phyloP scores from a whole-genome alignment of 2,888 invertebrate genomes.

The Busseola fusca region DNA sequence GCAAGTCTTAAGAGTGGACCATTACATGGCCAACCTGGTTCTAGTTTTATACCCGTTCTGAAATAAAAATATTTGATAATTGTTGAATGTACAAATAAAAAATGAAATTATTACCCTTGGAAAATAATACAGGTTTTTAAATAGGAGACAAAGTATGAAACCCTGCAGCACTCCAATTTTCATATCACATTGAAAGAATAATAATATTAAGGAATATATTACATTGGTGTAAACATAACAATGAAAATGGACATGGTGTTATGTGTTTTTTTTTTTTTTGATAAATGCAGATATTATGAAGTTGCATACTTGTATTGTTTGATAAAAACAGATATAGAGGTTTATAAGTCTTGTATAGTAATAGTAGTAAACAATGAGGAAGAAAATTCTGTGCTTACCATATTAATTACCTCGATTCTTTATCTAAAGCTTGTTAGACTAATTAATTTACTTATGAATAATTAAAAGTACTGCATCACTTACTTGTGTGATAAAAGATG shows the following conservation, averaged over 20 bases:
- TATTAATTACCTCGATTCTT: background rate
- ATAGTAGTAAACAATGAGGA: background rate
- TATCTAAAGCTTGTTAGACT: background rate
- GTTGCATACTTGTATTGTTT: background rate
- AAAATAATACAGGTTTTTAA: background rate
- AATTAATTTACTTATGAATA: background rate
- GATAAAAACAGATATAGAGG: no score
- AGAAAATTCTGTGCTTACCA: background rate
- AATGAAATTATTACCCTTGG: background rate
- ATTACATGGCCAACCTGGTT: conserved; percentile 99
- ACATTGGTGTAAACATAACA: background rate
- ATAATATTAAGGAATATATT: background rate
- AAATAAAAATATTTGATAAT: conserved; percentile 34
- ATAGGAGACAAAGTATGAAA: background rate
- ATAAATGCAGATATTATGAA: background rate
- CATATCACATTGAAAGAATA: background rate
- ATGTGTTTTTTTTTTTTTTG: background rate
- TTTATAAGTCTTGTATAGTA: no score
- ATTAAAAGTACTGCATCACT: conserved; percentile 60
- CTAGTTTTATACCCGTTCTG: conserved; percentile 93
- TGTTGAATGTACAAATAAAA: background rate
- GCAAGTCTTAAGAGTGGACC: conserved; percentile 97
- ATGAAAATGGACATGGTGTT: background rate
- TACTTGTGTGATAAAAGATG: conserved; percentile 96
- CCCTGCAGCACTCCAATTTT: conserved; percentile 1